These are phyloP conservation scores for Centruroides vittatus DNA, from an alignment of 1,140 invertebrate species.

Conservation along the genomic window DNA sequence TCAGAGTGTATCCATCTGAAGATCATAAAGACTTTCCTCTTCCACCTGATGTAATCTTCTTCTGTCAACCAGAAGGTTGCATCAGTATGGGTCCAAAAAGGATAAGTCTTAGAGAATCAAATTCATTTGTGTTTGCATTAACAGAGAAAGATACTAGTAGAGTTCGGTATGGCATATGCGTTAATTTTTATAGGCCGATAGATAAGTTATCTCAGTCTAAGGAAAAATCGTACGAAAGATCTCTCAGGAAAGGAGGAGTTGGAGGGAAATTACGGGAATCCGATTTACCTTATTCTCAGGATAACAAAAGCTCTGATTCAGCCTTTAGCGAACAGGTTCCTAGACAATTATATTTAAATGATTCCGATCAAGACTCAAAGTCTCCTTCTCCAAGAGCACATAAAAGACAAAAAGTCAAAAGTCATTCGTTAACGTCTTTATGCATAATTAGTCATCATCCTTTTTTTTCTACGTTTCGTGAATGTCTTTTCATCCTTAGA, in stretches of 20 bases:
- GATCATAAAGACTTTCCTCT: slow-evolving; percentile 93
- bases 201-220: slow-evolving; percentile 37
- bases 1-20: slow-evolving; percentile 91
- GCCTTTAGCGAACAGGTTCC: slow-evolving; percentile 30
- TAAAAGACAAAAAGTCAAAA: slow-evolving; percentile 49
- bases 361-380: slow-evolving; percentile 13
- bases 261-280: slow-evolving; percentile 24
- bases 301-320: slow-evolving; percentile 69
- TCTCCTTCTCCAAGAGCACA: slow-evolving; percentile 16
- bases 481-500: slow-evolving; percentile 89
- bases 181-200: slow-evolving; percentile 93
- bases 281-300: slow-evolving; percentile 48
- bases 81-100: slow-evolving; percentile 73
- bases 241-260: slow-evolving; percentile 16
- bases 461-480: slow-evolving; percentile 94
- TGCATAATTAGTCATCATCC: slow-evolving; percentile 98
- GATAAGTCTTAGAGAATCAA: slow-evolving; percentile 69
- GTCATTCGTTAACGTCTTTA: slow-evolving; percentile 70
- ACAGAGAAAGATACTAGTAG: slow-evolving; percentile 96
- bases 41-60: slow-evolving; percentile 95
- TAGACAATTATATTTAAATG: neutral
- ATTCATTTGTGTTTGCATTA: slow-evolving; percentile 94
- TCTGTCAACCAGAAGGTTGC: slow-evolving; percentile 99
- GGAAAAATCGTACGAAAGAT: slow-evolving; percentile 13
- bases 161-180: slow-evolving; percentile 74